Evolutionary conservation across 2,113 vertebrate genomes (phyloP), one percentile per base, ranked within the genome.

Genomic region (Elanus axillaris): DNA sequence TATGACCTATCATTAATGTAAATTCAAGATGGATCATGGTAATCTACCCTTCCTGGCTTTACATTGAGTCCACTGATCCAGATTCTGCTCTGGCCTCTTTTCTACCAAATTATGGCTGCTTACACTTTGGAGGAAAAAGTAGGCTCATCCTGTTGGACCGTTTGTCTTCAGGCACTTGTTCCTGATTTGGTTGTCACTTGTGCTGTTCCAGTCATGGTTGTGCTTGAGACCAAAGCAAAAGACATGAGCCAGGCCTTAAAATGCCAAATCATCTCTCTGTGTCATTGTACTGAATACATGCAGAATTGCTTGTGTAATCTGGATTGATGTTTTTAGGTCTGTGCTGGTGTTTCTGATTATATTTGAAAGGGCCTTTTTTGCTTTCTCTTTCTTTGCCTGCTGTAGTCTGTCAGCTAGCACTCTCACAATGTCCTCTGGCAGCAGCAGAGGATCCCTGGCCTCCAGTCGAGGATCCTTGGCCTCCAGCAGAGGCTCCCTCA

Each of bases 401-500:
- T 31, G 3, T 92, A 99, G 99, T 95, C 97, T 99, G 92, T 99
- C 99, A 0, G 99, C 99, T 94, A 99, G 99, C 94, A 99, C 98
- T 43, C 98, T 99, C 96, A 99, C 99, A 0, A 98, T 99, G 97
- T 99, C 99, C 32, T 99, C 99, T 79, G 99, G 99, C 95, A 99
- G 99, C 97, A 99, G 99, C 91, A 99, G 99, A 3, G 99, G 99
- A 32, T 99, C 99, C 31, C 95, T 99, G 73, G 99, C 99, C 47
- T 99, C 99, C 73, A 99, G 99, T 56, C 98, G 99, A 8, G 99
- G 99, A 59, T 99, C 99, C 1, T 96, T 99, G 90, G 98, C 99
- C 8, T 99, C 99, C 92, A 99, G 99, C 98, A 98, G 99, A 12
- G 99, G 99, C 38, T 99, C 99, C 21, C 98, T 99, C 68, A 99